phyloP scores from a whole-genome alignment of 2,888 invertebrate species.

The Cylloceria caligata region DNA sequence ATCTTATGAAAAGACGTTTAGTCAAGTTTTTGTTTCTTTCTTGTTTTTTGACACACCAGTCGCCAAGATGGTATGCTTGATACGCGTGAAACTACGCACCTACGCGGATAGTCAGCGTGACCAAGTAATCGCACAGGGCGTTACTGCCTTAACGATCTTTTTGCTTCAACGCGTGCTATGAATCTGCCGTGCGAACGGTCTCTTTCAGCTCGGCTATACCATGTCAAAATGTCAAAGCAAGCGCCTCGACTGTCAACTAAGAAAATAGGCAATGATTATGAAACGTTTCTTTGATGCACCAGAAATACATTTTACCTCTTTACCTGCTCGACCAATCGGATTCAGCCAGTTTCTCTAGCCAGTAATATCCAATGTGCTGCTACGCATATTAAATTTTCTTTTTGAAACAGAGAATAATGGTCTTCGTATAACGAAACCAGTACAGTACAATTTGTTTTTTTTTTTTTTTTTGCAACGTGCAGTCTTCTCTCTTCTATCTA shows the following conservation, averaged over 20 bases:
- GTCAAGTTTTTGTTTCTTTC: conserved; percentile 5
- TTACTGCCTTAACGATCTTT: conserved; percentile 50
- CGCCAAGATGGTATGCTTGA: neutral
- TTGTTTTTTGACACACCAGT: neutral
- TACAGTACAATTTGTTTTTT: neutral
- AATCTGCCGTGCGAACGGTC: conserved; percentile 16
- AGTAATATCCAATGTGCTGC: neutral
- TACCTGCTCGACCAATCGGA: neutral
- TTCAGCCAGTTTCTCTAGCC: neutral
- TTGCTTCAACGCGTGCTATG: conserved; percentile 12
- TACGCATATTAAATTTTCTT: conserved; percentile 6
- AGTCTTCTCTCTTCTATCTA: neutral
- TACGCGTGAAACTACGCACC: conserved; percentile 49
- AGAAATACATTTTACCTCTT: neutral
- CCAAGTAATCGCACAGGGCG: conserved; percentile 51
- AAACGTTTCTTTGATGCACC: neutral
- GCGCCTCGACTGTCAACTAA: conserved; percentile 70
- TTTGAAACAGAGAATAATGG: neutral
- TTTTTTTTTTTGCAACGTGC: neutral
- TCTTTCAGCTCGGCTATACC: conserved; percentile 65
- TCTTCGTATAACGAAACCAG: neutral
- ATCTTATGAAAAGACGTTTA: conserved; percentile 5
- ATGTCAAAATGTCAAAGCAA: conserved; percentile 79
- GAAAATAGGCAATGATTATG: conserved; percentile 75
- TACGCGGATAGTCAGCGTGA: conserved; percentile 49